phyloP scores from a whole-genome alignment of 2,113 vertebrate species.

The Noctilio leporinus region DNA sequence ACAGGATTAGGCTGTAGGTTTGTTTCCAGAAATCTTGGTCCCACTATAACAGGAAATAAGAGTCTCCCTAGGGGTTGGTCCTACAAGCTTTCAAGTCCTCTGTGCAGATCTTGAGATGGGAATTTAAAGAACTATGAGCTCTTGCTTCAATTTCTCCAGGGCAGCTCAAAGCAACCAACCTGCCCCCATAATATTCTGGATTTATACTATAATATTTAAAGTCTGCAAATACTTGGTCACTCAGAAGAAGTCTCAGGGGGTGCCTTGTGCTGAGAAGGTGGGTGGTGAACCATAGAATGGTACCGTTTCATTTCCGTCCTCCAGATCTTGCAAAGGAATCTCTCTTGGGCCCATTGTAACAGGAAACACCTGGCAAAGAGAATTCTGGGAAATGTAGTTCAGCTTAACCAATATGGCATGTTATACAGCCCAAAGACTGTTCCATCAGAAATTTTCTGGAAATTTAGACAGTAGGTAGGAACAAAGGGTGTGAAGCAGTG shows the following conservation, averaged over 20 bases:
- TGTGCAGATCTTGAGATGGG: neutral
- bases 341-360: neutral
- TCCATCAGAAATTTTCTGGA: neutral
- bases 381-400: neutral
- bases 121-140: neutral
- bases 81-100: neutral
- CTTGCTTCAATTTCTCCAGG: neutral
- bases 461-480: neutral
- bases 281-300: neutral
- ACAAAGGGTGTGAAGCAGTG: neutral
- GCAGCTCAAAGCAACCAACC: neutral
- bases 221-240: neutral
- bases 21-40: neutral
- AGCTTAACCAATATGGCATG: neutral
- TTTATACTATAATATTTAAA: constrained; percentile 2
- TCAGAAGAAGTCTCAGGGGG: neutral
- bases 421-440: neutral
- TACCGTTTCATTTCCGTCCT: neutral
- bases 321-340: neutral
- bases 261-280: neutral
- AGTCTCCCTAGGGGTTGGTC: neutral
- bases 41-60: neutral
- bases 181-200: neutral
- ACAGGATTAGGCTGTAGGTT: neutral
- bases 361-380: neutral